phyloP scores from a whole-genome alignment of 2,888 invertebrate species.

The Syrphus vitripennis region DNA sequence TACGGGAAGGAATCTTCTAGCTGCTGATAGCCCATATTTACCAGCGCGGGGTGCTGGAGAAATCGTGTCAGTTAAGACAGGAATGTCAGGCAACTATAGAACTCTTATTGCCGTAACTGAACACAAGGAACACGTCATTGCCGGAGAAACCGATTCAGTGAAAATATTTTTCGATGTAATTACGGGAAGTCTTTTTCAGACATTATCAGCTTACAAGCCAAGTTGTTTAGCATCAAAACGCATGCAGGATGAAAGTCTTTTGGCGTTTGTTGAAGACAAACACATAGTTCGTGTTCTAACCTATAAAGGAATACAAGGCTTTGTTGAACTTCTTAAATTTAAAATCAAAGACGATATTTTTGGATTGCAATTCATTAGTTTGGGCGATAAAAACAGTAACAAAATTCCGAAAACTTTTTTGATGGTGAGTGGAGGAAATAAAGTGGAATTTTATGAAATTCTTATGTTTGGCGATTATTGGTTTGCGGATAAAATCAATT shows the following conservation, averaged over 20 bases:
- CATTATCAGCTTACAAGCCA: slow-evolving; percentile 82
- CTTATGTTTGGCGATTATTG: slow-evolving; percentile 72
- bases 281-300: slow-evolving; percentile 75
- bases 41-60: slow-evolving; percentile 76
- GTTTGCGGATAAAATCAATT: background rate
- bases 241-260: slow-evolving; percentile 82
- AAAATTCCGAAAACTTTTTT: slow-evolving; percentile 73
- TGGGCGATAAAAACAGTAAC: slow-evolving; percentile 52
- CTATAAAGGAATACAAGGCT: slow-evolving; percentile 80
- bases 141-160: slow-evolving; percentile 77
- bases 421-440: slow-evolving; percentile 70
- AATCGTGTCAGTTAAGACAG: slow-evolving; percentile 78
- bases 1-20: slow-evolving; percentile 70
- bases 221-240: slow-evolving; percentile 79
- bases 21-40: slow-evolving; percentile 75
- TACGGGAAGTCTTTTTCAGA: slow-evolving; percentile 82
- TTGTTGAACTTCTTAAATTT: slow-evolving; percentile 76
- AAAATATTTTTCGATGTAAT: slow-evolving; percentile 81
- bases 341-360: slow-evolving; percentile 55
- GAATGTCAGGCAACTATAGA: slow-evolving; percentile 73
- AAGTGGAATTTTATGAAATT: slow-evolving; percentile 76
- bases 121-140: slow-evolving; percentile 31
- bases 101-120: slow-evolving; percentile 79
- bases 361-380: slow-evolving; percentile 72
- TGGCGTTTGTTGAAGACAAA: slow-evolving; percentile 81